Evolutionary conservation across 2,113 vertebrate genomes (phyloP).

Genomic region (Circaetus gallicus): DNA sequence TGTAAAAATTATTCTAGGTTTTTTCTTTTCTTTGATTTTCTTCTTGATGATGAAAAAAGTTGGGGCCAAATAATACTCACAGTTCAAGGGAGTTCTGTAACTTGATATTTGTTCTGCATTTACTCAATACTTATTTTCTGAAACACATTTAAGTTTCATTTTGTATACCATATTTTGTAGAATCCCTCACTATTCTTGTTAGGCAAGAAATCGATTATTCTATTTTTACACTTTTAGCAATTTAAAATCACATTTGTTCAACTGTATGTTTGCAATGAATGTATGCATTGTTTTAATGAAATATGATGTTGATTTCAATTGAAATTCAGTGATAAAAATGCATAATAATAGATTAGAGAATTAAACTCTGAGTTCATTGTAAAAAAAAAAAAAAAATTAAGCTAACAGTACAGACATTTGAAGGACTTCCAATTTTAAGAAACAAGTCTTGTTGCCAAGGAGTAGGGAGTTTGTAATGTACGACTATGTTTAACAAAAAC

Average conservation of each 20-base stretch:
- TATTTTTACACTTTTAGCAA: background rate
- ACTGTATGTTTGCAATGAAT: background rate
- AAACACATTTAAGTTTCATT: background rate
- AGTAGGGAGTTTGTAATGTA: background rate
- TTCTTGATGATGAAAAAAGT: background rate
- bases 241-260: background rate
- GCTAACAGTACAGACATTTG: background rate
- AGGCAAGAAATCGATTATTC: background rate
- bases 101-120: background rate
- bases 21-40: background rate
- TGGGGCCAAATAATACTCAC: background rate
- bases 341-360: background rate
- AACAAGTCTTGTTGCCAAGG: background rate
- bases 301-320: background rate
- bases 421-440: background rate
- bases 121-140: background rate
- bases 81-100: background rate
- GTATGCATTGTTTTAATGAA: background rate
- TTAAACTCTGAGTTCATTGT: background rate
- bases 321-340: background rate
- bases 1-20: background rate
- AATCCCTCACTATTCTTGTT: background rate
- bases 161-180: background rate
- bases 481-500: background rate
- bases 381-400: background rate